Evolutionary conservation across 2,888 invertebrate species (phyloP).

Genomic region (Malacosoma neustria): DNA sequence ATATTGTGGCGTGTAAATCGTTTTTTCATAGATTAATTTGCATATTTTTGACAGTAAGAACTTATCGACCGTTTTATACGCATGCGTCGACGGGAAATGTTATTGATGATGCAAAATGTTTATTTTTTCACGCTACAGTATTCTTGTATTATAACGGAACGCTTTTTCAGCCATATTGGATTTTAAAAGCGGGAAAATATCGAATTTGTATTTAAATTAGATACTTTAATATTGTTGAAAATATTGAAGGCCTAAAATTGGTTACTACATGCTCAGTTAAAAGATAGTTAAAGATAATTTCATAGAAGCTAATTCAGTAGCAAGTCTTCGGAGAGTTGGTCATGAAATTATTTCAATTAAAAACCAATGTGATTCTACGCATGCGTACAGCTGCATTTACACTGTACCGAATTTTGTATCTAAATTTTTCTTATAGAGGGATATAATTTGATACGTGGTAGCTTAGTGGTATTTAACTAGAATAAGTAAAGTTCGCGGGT

Average conservation of each 20-base stretch:
- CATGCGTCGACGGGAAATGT: conserved; percentile 54
- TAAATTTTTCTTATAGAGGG: too few species aligned
- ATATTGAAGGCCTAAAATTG: too few species aligned
- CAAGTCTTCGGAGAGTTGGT: conserved; percentile 43
- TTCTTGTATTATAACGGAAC: conserved; percentile 15
- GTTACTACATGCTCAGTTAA: too few species aligned
- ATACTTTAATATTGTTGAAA: too few species aligned
- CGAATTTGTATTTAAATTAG: too few species aligned
- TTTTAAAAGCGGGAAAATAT: too few species aligned
- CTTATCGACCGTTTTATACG: conserved; percentile 28
- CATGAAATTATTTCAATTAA: conserved; percentile 71
- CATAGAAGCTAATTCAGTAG: conserved; percentile 34
- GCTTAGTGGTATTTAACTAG: too few species aligned
- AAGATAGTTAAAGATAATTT: not conserved
- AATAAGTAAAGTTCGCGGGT: too few species aligned
- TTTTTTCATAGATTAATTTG: conserved; percentile 69
- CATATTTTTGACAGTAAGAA: conserved; percentile 72
- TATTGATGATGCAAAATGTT: conserved; percentile 73
- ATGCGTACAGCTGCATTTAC: conserved; percentile 47
- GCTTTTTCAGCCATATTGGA: conserved; percentile 8
- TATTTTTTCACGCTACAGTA: conserved; percentile 52
- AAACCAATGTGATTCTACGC: conserved; percentile 48
- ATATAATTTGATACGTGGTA: too few species aligned
- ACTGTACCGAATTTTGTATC: conserved; percentile 30
- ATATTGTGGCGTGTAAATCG: conserved; percentile 36